Evolutionary conservation across 2,113 vertebrate genomes (phyloP).

Genomic region (Mohoua ochrocephala): DNA sequence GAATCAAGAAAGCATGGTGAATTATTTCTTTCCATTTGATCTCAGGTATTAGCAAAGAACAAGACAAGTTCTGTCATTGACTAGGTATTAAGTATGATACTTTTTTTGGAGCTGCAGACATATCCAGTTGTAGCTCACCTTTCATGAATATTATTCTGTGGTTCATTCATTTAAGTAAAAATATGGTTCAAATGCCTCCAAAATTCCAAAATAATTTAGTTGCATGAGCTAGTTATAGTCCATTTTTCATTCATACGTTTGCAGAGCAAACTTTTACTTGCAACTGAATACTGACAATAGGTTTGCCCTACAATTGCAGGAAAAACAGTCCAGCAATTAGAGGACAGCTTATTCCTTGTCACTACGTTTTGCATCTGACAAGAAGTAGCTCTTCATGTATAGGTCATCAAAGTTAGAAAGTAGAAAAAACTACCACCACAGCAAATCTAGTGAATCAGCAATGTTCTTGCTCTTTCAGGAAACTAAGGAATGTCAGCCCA

Average conservation of each 20-base stretch:
- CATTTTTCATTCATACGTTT: slow-evolving; percentile 49
- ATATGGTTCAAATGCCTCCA: neutral
- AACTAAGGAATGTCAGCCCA: neutral
- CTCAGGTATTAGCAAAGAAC: neutral
- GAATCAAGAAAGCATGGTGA: neutral
- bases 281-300: neutral
- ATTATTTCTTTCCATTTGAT: neutral
- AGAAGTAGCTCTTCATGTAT: neutral
- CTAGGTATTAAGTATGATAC: neutral
- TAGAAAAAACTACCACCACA: neutral
- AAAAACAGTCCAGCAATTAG: slow-evolving; percentile 3
- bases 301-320: neutral
- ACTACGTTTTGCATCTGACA: neutral
- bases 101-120: neutral
- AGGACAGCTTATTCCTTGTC: neutral
- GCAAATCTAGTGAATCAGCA: neutral
- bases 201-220: slow-evolving; percentile 36
- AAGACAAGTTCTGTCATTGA: neutral
- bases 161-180: neutral
- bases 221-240: slow-evolving; percentile 38
- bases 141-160: neutral
- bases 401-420: neutral
- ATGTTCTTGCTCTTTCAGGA: neutral
- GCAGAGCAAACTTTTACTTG: neutral
- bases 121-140: neutral